Conservation (phyloP, 2,113 vertebrate species). For the Gnathonemus echidnorhynchus region DNA sequence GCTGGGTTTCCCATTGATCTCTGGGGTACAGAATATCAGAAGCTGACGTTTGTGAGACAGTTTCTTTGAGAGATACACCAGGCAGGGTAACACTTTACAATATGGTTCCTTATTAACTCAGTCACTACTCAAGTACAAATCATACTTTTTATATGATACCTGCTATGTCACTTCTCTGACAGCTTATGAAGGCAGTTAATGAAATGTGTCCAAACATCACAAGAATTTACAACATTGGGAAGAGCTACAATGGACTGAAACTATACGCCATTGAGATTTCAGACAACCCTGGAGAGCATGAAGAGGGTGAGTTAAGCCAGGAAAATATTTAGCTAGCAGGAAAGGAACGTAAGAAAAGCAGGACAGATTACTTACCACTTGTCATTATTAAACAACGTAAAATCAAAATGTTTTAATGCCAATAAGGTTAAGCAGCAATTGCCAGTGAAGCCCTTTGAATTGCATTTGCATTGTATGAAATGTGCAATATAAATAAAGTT, state of each 20-base stretch:
- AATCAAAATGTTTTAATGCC: neutral
- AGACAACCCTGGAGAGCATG: slow-evolving; percentile 89
- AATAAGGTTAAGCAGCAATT: neutral
- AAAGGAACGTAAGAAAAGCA: neutral
- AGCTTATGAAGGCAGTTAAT: slow-evolving; percentile 96
- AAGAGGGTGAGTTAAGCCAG: slow-evolving; percentile 73
- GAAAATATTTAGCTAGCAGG: neutral
- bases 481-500: neutral
- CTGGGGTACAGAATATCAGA: neutral
- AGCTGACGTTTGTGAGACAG: neutral
- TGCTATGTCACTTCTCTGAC: slow-evolving; percentile 20
- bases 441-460: neutral
- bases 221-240: slow-evolving; percentile 95
- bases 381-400: neutral
- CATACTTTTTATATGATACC: neutral
- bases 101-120: neutral
- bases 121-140: neutral
- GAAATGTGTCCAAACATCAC: slow-evolving; percentile 96
- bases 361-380: neutral
- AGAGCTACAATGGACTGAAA: slow-evolving; percentile 83
- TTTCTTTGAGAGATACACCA: neutral
- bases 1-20: neutral
- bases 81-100: neutral
- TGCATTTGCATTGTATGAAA: neutral
- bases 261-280: slow-evolving; percentile 92